Base-by-base conservation (phyloP, 2,797 vertebrate genomes). In the Botia almorhae region DNA sequence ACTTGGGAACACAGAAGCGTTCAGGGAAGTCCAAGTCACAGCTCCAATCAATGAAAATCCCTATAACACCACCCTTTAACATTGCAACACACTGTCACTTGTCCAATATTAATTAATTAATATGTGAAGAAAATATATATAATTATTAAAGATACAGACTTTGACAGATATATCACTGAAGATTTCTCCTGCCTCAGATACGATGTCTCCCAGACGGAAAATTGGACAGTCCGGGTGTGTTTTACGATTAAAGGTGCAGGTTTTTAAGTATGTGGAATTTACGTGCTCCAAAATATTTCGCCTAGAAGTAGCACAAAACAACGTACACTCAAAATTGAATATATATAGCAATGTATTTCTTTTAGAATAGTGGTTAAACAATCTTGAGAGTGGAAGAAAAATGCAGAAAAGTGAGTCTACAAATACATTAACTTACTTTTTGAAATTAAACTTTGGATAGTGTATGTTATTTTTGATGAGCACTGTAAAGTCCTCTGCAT, bases 401-500 rank as follows among this genome's bases (percentile, higher is more conserved):
- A 46, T 10, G 43, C 43, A 46, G 43, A 46, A 46, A 11, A 1
- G 43, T 10, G 43, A 46, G 10, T 46, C 7, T 46, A 1, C 8
- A 46, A 39, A 46, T 46, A 10, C 7, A 14, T 51, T 12, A 19
- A 91, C 89, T 92, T 90, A 96, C 95, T 94, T 95, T 86, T 85
- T 93, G 87, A 67, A 76, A 4, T 91, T 92, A 89, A 96, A 96
- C 78, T 95, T 96, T 46, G 92, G 94, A 67, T 95, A 96, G 90
- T 91, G 93, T 85, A 96, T 94, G 86, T 91, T 94, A 89, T 96
- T 96, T 90, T 96, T 96, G 69, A 96, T 92, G 53, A 96, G 89
- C 56, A 96, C 88, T 1, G 95, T 96, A 78, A 96, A 95, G 85
- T 96, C 93, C 84, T 94, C 94, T 14, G 95, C 93, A 80, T 78